Conservation (phyloP, 2,888 invertebrate genomes). For the Pandemis corylana region DNA sequence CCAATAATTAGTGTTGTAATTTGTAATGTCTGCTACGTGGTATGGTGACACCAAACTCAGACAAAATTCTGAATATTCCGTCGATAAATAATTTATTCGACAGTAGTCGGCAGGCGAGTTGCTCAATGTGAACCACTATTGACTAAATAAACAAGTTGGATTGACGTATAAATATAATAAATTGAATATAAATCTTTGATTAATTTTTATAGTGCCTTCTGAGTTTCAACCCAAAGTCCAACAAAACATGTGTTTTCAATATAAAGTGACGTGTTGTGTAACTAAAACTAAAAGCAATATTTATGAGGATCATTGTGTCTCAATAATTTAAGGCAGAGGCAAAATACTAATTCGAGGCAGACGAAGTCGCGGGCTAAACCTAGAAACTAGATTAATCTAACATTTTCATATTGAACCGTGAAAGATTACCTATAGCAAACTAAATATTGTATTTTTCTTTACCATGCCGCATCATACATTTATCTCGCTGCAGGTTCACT, state of each 20-base stretch:
- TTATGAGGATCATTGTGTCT: too few relatives aligned
- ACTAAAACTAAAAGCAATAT: background rate
- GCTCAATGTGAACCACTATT: constrained; percentile 34
- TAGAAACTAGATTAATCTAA: too few relatives aligned
- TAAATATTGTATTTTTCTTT: background rate
- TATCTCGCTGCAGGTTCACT: background rate
- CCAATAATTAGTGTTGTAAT: too few relatives aligned
- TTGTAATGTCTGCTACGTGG: too few relatives aligned
- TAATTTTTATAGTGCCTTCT: constrained; percentile 25
- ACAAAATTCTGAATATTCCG: background rate
- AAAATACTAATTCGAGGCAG: too few relatives aligned
- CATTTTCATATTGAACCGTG: too few relatives aligned
- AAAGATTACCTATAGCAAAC: too few relatives aligned
- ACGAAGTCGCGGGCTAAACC: too few relatives aligned
- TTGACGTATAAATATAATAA: constrained; percentile 29
- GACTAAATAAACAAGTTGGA: constrained; percentile 37
- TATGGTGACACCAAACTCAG: background rate
- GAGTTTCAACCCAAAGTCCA: constrained; percentile 16
- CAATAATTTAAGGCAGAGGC: too few relatives aligned
- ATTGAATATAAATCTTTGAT: constrained; percentile 34
- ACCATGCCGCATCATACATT: background rate
- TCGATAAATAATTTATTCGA: constrained; percentile 10
- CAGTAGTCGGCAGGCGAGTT: constrained; percentile 18
- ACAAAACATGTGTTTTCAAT: constrained; percentile 5
- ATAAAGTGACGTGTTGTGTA: constrained; percentile 17